Evolutionary conservation across 2,113 vertebrate genomes (phyloP), one percentile per base, ranked within the genome.

Genomic region (Megatriorchis doriae): DNA sequence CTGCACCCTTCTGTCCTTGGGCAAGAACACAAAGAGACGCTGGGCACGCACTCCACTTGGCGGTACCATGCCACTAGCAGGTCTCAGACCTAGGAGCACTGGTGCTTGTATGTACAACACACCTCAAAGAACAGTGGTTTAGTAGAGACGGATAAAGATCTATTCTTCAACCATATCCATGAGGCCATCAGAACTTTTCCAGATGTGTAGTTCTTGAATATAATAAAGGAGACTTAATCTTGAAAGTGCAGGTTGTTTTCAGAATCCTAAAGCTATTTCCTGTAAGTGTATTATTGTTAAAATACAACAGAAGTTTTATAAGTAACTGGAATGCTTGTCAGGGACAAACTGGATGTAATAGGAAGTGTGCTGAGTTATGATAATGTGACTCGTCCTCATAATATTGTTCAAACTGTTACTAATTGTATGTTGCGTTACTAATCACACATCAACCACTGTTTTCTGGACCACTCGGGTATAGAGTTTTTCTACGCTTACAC

Each of bases 151-250:
- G 12, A 63, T 81, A 62, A 85, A 90, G 66, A 86, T 61, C 66
- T 48, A 3, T 56, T 87, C 78, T 73, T 81, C 43, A 63, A 2
- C 48, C 70, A 7, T 73, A 78, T 68, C 36, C 23, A 8, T 32
- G 50, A 68, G 43, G n/a, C 70, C 53, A 50, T 73, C 27, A 29
- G 56, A 88, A 56, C 22, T 70, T 88, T 73, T 74, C 50, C 55
- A 38, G 40, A 36, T 52, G 19, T 56, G 19, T 52, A 42, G 29
- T 56, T 79, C 71, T 91, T 70, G 47, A 82, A 74, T 50, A 32
- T 74, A 65, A 42, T 70, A 66, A 86, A 59, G 71, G 55, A 85
- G 70, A 75, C 56, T 61, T 89, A 70, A 79, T 91, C 55, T 74
- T 42, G 36, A 65, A 86, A 78, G 29, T 45, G 45, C n/a, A 70